These are phyloP conservation scores for Epirrhoe alternata DNA, from an alignment of 2,888 invertebrate genomes.

Conservation along the genomic window DNA sequence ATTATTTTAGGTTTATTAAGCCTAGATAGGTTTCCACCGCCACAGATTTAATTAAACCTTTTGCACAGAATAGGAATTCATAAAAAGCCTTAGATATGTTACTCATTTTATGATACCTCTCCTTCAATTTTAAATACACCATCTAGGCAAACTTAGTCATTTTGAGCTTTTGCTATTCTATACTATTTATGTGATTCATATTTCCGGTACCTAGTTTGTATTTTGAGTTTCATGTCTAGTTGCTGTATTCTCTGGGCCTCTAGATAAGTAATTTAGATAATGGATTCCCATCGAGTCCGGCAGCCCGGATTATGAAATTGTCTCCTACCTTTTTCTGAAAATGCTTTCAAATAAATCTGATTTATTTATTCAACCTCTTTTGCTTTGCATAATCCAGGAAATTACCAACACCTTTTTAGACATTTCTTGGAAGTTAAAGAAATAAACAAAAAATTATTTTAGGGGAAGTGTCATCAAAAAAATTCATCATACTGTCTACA, in stretches of 20 bases:
- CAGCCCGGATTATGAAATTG: constrained; percentile 59
- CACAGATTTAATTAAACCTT: constrained; percentile 64
- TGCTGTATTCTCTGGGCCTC: constrained; percentile 21
- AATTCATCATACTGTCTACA: neutral
- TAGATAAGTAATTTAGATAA: constrained; percentile 71
- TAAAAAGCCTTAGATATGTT: constrained; percentile 50
- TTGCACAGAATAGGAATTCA: constrained; percentile 54
- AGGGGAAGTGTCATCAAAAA: neutral
- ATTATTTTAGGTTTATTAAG: constrained; percentile 22
- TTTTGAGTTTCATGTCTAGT: constrained; percentile 13
- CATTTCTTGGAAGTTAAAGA: constrained; percentile 2
- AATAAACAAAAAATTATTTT: constrained; percentile 15
- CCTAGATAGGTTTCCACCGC: constrained; percentile 34
- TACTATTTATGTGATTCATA: no score
- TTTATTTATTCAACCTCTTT: constrained; percentile 30
- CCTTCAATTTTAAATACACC: no score
- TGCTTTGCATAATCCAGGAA: constrained; percentile 24
- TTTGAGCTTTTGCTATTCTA: no score
- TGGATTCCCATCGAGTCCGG: constrained; percentile 55
- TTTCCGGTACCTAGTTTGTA: no score
- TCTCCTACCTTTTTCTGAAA: constrained; percentile 56
- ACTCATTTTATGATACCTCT: neutral
- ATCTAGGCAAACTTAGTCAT: no score
- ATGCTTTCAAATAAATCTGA: constrained; percentile 44
- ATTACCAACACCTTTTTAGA: constrained; percentile 20